Base-by-base conservation (phyloP, 1,140 invertebrate genomes). In the Calephelis virginiensis region DNA sequence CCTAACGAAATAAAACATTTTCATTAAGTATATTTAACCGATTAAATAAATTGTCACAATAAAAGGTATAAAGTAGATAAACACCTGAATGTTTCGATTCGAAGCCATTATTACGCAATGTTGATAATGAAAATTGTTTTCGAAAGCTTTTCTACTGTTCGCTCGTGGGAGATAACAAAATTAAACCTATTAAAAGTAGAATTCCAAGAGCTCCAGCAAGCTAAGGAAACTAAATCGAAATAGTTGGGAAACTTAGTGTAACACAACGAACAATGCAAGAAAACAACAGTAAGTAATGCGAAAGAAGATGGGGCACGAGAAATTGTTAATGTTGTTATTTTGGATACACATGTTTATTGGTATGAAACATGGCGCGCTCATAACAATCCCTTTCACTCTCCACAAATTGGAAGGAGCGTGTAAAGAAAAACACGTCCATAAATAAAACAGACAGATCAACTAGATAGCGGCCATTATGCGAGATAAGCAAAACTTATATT, bases 321-420 rank as follows among this genome's bases (percentile, higher is more conserved):
- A 83, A 83, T 82, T 86, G 82, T 85, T 86, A 88, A 86, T 88
- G 81, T 86, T 88, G 81, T 86, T 89, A 90, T 88, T 87, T 88
- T 86, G 86, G 80, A 86, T 90, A 87, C 82, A 90, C 86, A 88
- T 88, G 86, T 90, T 90, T 90, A 89, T 88, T 86, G 84, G 81
- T 85, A 89, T 88, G 85, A 90, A 90, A 89, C 82, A 90, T 89
- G 84, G 86, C 85, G 88, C 81, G 72, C 81, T 88, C 82, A 90
- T 90, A 90, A 90, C 86, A 89, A 88, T 90, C 83, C 86, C 82
- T 90, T 90, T 90, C 86, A 89, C 88, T 89, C 86, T 89, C 83
- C 86, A 86, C 86, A 90, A 89, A 91, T 89, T 89, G 86, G 84
- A 84, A 86, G 82, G 75, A 89, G 82, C 86, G 85, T 85, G 86